Percentiles rank a stretch among this genome's conserved stretches.
Conservation (phyloP, 2,888 invertebrate genomes). For the Ophion costatus region DNA sequence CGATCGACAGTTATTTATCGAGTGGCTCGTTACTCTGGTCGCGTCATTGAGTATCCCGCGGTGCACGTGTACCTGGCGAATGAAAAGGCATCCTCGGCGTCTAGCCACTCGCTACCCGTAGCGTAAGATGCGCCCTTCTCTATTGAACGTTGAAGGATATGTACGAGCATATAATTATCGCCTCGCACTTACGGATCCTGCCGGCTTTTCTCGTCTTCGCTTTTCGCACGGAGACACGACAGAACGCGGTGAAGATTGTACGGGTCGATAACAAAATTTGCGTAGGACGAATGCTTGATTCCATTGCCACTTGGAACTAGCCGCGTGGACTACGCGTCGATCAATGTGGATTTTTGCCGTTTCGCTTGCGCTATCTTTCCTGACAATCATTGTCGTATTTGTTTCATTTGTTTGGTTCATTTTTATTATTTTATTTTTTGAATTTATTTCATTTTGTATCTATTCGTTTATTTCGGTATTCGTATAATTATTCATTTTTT, state of each 20-base stretch:
- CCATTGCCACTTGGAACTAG: background rate
- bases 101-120: background rate
- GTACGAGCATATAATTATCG: background rate
- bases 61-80: background rate
- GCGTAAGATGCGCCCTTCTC: background rate
- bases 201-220: constrained; percentile 19
- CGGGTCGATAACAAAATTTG: constrained; percentile 27
- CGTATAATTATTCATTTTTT: background rate
- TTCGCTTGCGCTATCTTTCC: background rate
- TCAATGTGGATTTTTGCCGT: background rate
- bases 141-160: background rate
- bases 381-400: background rate
- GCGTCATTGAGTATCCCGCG: constrained; percentile 55
- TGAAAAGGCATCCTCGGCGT: background rate
- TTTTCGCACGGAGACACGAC: constrained; percentile 2
- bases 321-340: background rate
- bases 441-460: background rate
- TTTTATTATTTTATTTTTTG: background rate
- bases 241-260: constrained; percentile 30
- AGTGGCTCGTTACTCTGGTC: constrained; percentile 56
- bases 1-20: constrained; percentile 62
- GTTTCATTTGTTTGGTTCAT: background rate
- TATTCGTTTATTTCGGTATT: background rate
- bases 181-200: constrained; percentile 18
- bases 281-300: constrained; percentile 16